These are phyloP conservation scores for Lamprologus ornatipinnis DNA, from an alignment of 2,113 vertebrate species.

Conservation along the genomic window DNA sequence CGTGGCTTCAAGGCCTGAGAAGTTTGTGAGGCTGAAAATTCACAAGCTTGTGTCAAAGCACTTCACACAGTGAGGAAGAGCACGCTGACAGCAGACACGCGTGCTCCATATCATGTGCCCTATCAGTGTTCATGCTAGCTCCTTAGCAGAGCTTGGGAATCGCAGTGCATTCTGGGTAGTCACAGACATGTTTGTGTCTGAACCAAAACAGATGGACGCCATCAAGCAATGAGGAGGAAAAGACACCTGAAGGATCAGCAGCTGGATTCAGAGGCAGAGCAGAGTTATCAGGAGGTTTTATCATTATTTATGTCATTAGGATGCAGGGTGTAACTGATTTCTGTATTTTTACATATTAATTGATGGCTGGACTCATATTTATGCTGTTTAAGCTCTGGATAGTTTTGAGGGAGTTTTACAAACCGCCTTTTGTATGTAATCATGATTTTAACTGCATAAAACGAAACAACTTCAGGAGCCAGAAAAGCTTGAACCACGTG, in stretches of 20 bases:
- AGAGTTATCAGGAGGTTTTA: not conserved
- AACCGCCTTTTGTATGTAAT: not conserved
- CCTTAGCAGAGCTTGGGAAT: not conserved
- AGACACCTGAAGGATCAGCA: not conserved
- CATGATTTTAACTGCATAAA: not conserved
- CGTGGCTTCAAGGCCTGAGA: not conserved
- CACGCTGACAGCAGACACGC: not conserved
- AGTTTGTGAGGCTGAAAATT: not conserved
- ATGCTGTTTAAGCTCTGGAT: not conserved
- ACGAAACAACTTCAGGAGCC: not conserved
- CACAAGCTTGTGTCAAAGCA: not conserved
- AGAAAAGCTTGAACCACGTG: not conserved
- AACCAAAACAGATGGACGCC: not conserved
- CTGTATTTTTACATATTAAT: not conserved
- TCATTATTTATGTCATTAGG: not conserved
- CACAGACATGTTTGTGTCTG: not conserved
- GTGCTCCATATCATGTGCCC: not conserved
- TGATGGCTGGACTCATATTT: not conserved
- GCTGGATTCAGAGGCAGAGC: not conserved
- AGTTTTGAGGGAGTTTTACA: not conserved
- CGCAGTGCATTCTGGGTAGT: not conserved
- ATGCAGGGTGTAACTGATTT: not conserved
- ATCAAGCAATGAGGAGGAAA: not conserved
- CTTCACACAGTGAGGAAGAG: not conserved
- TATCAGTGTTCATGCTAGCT: not conserved